Percentiles rank a stretch among this genome's conserved stretches.
Conservation (phyloP, 2,113 vertebrate species). For the Heterotilapia buettikoferi region DNA sequence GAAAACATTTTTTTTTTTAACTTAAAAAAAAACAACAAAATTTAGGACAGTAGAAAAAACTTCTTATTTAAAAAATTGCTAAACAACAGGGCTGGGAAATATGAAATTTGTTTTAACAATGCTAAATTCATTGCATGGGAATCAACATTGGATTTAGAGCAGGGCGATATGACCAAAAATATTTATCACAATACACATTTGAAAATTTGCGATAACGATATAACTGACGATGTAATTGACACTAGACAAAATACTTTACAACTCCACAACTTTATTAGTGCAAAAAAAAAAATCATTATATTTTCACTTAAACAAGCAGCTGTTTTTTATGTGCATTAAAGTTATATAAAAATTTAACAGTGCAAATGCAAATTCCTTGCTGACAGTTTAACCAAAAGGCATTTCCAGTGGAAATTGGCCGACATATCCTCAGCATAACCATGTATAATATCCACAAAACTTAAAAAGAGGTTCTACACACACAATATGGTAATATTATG, state of each 20-base stretch:
- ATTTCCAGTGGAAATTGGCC: too few relatives aligned
- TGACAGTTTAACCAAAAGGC: too few relatives aligned
- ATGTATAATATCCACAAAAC: too few relatives aligned
- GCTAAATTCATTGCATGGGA: neutral
- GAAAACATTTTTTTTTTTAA: neutral
- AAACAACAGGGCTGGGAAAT: neutral
- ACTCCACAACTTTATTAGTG: neutral
- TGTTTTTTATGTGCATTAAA: too few relatives aligned
- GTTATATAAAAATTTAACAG: rapidly evolving
- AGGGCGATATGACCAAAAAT: neutral
- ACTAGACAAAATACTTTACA: neutral
- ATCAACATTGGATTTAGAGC: neutral
- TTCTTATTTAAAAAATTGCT: neutral
- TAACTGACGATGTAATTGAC: neutral
- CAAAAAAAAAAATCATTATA: too few relatives aligned
- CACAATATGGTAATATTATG: too few relatives aligned
- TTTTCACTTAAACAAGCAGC: too few relatives aligned
- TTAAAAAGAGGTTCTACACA: too few relatives aligned
- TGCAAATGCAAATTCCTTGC: too few relatives aligned
- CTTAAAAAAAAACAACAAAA: neutral
- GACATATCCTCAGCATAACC: too few relatives aligned
- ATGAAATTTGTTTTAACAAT: neutral
- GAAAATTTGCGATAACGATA: neutral
- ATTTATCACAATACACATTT: neutral
- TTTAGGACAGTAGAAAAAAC: neutral